These are phyloP conservation scores for Ictidomys tridecemlineatus DNA, from an alignment of 2,113 vertebrate genomes.

Conservation along the genomic window DNA sequence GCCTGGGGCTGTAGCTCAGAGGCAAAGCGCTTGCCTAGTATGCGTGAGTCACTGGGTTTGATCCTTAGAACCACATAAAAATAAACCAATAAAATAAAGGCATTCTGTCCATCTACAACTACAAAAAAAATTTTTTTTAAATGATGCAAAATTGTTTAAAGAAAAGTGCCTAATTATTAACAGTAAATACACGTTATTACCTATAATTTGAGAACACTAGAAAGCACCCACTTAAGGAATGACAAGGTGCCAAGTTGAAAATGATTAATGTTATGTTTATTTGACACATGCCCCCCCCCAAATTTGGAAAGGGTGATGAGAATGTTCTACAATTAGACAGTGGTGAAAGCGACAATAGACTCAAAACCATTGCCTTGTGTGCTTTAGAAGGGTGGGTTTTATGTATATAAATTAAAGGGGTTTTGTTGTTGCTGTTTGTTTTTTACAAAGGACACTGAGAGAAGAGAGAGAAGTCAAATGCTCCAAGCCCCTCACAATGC, in stretches of 20 bases:
- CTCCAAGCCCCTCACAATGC: neutral
- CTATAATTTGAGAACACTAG: neutral
- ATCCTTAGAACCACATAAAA: no score
- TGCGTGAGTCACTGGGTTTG: no score
- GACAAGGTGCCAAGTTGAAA: neutral
- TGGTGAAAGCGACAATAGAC: neutral
- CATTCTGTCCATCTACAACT: no score
- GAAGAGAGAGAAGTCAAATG: neutral
- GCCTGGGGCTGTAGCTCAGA: no score
- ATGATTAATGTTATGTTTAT: neutral
- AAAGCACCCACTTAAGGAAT: neutral
- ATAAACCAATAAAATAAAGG: no score
- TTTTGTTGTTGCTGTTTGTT: neutral
- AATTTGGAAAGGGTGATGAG: neutral
- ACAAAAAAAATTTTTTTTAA: no score
- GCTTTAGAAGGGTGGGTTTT: neutral
- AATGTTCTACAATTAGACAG: neutral
- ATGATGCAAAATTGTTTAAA: neutral
- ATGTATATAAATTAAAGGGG: neutral
- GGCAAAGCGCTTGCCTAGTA: no score
- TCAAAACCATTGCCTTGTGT: neutral
- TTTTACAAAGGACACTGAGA: neutral
- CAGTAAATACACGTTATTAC: neutral
- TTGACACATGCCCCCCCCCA: neutral
- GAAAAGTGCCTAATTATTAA: slow-evolving; percentile 34